A percentile compares a stretch with the other conserved stretches of the same genome.
These are phyloP conservation scores for Sarcophaga carnaria DNA, from an alignment of 2,888 invertebrate species.

Conservation along the genomic window DNA sequence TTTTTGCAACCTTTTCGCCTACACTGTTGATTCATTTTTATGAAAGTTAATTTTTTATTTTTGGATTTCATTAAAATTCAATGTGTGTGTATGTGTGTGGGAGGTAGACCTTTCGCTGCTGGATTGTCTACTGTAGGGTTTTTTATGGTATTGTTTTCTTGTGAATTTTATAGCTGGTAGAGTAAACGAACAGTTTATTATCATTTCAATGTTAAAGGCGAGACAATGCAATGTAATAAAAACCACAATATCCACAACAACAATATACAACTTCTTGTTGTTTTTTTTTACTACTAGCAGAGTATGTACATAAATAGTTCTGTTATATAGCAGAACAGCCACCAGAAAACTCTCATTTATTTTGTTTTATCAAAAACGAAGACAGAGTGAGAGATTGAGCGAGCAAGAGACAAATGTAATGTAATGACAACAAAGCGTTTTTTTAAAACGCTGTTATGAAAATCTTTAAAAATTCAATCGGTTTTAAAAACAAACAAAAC, in stretches of 20 bases:
- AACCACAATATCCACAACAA: not conserved
- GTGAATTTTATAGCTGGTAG: not conserved
- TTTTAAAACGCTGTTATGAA: not conserved
- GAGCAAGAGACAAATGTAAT: no score
- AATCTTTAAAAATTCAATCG: not conserved
- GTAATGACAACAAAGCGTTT: conserved; percentile 38
- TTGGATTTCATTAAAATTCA: no score
- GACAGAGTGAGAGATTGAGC: not conserved
- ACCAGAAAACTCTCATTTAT: not conserved
- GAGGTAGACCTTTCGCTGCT: no score
- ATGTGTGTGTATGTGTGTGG: no score
- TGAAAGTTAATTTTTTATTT: no score
- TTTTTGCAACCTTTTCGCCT: no score
- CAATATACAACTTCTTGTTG: no score
- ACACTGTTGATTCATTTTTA: no score
- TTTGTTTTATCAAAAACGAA: not conserved
- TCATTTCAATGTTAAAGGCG: not conserved
- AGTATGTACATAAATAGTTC: no score
- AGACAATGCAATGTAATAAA: not conserved
- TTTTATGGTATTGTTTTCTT: not conserved
- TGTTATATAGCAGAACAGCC: no score
- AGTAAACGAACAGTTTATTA: not conserved
- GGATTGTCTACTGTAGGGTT: not conserved
- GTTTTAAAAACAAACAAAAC: not conserved
- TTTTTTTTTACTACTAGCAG: no score